Conservation (phyloP, 1,140 invertebrate species). For the Littorina saxatilis region DNA sequence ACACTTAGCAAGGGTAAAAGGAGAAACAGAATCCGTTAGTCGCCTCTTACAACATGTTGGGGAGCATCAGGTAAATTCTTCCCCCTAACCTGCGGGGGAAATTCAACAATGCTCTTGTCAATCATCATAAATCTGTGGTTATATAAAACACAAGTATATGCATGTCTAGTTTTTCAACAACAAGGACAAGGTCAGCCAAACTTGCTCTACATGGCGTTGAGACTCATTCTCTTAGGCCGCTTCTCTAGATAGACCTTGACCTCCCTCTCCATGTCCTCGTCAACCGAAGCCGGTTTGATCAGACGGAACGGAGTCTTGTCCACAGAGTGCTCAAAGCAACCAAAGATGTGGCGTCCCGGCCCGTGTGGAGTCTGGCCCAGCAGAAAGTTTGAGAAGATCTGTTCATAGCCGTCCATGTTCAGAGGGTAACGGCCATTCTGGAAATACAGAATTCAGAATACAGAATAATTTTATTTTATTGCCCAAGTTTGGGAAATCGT, state of each 20-base stretch:
- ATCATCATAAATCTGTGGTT: too few relatives aligned
- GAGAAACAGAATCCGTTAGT: too few relatives aligned
- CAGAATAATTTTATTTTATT: neutral
- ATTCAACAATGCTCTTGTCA: too few relatives aligned
- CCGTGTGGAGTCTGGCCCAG: constrained; percentile 62
- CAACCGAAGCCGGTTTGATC: constrained; percentile 48
- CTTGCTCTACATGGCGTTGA: too few relatives aligned
- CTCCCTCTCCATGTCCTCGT: neutral
- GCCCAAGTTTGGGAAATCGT: too few relatives aligned
- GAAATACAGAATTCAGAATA: neutral
- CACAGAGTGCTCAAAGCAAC: constrained; percentile 60
- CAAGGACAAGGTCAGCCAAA: too few relatives aligned
- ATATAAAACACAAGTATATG: too few relatives aligned
- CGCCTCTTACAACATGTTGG: too few relatives aligned
- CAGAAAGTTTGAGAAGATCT: constrained; percentile 68
- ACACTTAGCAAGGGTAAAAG: too few relatives aligned
- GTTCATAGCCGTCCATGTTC: constrained; percentile 57
- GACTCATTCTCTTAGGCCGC: constrained; percentile 23
- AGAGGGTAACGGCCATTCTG: constrained; percentile 61
- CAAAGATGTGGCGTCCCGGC: constrained; percentile 65
- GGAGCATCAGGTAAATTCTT: too few relatives aligned
- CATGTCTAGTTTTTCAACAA: too few relatives aligned
- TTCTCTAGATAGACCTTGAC: constrained; percentile 26
- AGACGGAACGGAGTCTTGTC: constrained; percentile 49
- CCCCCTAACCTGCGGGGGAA: too few relatives aligned